Evolutionary conservation across 2,797 vertebrate species (phyloP).

Genomic region (Pagetopsis macropterus): DNA sequence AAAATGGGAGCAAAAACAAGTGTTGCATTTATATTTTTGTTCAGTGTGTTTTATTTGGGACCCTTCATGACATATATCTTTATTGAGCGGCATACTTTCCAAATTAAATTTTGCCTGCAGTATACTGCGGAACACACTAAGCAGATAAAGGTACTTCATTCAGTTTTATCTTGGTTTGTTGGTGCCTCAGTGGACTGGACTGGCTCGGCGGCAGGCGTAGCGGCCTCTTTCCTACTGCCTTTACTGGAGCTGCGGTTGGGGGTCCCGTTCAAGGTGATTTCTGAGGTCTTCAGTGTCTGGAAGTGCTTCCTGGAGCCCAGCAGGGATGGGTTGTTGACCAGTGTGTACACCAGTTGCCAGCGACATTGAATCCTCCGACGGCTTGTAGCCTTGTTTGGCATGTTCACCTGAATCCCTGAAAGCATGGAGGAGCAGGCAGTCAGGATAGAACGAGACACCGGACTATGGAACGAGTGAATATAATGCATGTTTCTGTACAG

Average conservation of each 20-base stretch:
- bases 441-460: slow-evolving; percentile 35
- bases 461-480: background rate
- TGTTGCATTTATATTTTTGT: too few relatives aligned
- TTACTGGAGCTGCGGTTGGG: slow-evolving; percentile 65
- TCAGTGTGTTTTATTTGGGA: background rate
- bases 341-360: slow-evolving; percentile 92
- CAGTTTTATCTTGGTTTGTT: slow-evolving; percentile 42
- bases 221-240: slow-evolving; percentile 63
- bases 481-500: background rate
- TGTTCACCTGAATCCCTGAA: slow-evolving; percentile 87
- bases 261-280: slow-evolving; percentile 78
- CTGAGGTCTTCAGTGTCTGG: slow-evolving; percentile 75
- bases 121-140: background rate
- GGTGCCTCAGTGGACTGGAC: slow-evolving; percentile 1
- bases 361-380: slow-evolving; percentile 72
- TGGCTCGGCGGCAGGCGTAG: slow-evolving; percentile 24
- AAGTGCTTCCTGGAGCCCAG: slow-evolving; percentile 88
- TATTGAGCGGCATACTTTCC: background rate
- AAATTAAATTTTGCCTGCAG: background rate
- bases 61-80: background rate
- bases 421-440: slow-evolving; percentile 44
- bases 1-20: too few relatives aligned
- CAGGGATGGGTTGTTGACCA: slow-evolving; percentile 91
- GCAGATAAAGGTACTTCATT: slow-evolving; percentile 11
- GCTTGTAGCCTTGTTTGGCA: slow-evolving; percentile 49